Evolutionary conservation across 2,113 vertebrate genomes (phyloP).

Genomic region (Steatornis caripensis): DNA sequence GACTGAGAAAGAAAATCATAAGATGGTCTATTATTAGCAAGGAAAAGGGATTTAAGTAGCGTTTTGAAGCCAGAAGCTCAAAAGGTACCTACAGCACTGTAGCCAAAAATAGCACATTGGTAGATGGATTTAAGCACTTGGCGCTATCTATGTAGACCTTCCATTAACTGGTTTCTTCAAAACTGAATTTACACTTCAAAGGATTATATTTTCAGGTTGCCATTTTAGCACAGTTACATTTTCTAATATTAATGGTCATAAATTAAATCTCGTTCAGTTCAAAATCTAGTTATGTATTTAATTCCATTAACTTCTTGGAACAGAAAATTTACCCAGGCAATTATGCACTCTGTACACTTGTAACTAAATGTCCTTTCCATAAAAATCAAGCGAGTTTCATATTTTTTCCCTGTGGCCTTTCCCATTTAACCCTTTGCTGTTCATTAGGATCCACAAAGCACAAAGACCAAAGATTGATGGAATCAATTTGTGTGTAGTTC

Average conservation of each 20-base stretch:
- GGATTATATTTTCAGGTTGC: slow-evolving; percentile 15
- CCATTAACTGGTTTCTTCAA: background rate
- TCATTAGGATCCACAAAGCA: background rate
- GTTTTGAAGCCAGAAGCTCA: background rate
- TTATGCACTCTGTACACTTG: background rate
- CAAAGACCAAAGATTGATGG: background rate
- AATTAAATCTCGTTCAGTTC: slow-evolving; percentile 25
- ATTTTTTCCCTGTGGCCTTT: background rate
- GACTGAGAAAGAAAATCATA: background rate
- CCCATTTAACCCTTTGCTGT: background rate
- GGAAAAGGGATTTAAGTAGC: background rate
- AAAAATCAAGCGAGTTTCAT: background rate
- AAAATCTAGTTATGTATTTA: slow-evolving; percentile 23
- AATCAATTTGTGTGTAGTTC: background rate
- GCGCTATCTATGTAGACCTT: background rate
- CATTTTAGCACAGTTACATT: slow-evolving; percentile 36
- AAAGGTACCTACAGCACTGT: background rate
- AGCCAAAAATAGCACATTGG: background rate
- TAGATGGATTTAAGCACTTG: background rate
- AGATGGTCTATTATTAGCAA: background rate
- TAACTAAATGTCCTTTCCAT: background rate
- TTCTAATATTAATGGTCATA: slow-evolving; percentile 24
- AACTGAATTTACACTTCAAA: slow-evolving; percentile 19
- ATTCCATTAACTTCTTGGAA: slow-evolving; percentile 36
- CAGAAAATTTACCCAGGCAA: background rate